Base-by-base conservation (phyloP, 2,797 vertebrate species). In the Poliocrania exsul region DNA sequence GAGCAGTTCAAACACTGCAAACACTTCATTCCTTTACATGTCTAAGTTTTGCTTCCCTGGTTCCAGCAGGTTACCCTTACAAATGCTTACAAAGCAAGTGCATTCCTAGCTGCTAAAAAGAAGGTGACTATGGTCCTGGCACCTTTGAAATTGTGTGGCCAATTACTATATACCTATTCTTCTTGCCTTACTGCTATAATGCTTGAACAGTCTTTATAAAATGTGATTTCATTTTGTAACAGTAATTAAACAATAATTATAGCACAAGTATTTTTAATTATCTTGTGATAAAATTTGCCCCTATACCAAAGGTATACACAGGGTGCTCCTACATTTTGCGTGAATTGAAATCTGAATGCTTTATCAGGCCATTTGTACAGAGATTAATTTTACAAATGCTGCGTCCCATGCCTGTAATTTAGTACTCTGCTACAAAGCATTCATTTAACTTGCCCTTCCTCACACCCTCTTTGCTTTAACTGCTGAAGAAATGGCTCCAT, bases 401-500 rank as follows among this genome's bases (percentile, higher is more conserved):
- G 4, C 57, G 61, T 70, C 38, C 88, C 57, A 5, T 90, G 73
- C 80, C 71, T 86, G 60, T 77, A 53, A 81, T 81, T 90, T 90
- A 77, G 35, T 74, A 26, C 35, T 77, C 51, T 93, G 88, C 66
- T 88, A 82, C 88, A 74, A 71, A 90, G 82, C 96, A 62, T 66
- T 90, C 83, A 35, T 97, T 97, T 97, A 97, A 97, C 96, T 75
- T 73, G 79, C 95, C 69, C 33, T 96, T 97, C 85, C 73, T 96
- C 79, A 95, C 77, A 66, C 80, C 80, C 31, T 95, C 42, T 96
- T 96, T 95, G 95, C 97, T 97, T 97, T 97, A 96, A 95, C 90
- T 88, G 88, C 85, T 97, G 96, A 99, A 99, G 99, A 99, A 98
- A 98, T 99, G 99, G 99, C 98, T 98, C 94, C 98, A 98, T 62